Evolutionary conservation across 2,888 invertebrate species (phyloP), one percentile per base, ranked within the genome.

Genomic region (Rhynchonema sp.): DNA sequence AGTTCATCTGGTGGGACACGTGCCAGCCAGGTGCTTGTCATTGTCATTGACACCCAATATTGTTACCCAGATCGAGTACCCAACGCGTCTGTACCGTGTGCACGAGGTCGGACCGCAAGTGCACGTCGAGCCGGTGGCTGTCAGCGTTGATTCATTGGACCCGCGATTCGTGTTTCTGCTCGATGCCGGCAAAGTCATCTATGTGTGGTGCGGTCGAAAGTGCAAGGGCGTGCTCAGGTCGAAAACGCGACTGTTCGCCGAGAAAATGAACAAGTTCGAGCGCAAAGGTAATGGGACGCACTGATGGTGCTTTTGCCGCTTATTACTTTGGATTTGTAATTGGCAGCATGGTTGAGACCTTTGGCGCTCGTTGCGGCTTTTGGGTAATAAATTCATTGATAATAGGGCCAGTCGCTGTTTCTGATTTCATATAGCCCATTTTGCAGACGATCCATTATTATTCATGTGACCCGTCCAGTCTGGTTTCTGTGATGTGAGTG

Each of bases 241-340:
- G 59, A 72, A 72, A 59, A 69, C 67, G 56, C 79, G 91, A 59
- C 78, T 99, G 22, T 83, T 98, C 79, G 87, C 94, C 1, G 98
- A 98, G 74, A 96, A 96, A 76, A 88, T 99, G 61, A 98, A 94
- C 75, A 96, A 96, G 76, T 89, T 91, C 71, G 98, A 99, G 75
- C 80, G 96, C 26, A 98, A 98, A 74, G 89, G 88, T 72, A 86
- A n/a, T n/a, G n/a, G n/a, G n/a, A n/a, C n/a, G n/a, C n/a, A n/a
- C n/a, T n/a, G n/a, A n/a, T n/a, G n/a, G n/a, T n/a, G n/a, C n/a
- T n/a, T n/a, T n/a, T n/a, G n/a, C n/a, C n/a, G n/a, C n/a, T n/a
- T 52, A 20, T 52, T 20, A 9, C n/a, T 52, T 23, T 52, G 52
- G 52, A 13, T 52, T 52, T 52, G n/a, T n/a, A n/a, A n/a, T n/a